Base-by-base conservation (phyloP, 2,797 vertebrate genomes). In the Triplophysa bombifrons region DNA sequence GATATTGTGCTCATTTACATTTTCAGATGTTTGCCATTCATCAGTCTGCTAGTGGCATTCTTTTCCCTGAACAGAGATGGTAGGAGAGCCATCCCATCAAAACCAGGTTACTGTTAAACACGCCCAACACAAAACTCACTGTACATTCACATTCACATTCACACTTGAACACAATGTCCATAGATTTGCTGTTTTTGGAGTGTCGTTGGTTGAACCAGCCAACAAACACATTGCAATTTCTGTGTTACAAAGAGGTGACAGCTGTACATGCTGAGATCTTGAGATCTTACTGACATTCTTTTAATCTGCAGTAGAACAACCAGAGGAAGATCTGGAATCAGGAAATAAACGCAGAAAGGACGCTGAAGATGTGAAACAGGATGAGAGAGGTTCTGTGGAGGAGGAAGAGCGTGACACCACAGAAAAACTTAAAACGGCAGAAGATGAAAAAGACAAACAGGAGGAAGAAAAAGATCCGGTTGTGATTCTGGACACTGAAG, bases 21-120 rank as follows among this genome's bases (percentile, higher is more conserved):
- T 53, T 41, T 78, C 0, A 78, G 76, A 71, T 63, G 56, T 63
- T 58, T 78, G 55, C 76, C 76, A 13, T 71, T 78, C 46, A 5
- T 78, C n/a, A 41, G 8, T 64, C 67, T 78, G 14, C 20, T 78
- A 44, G 16, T 10, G 44, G 30, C 76, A 1, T 71, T 71, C 27
- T 70, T 78, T 9, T 71, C 71, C 16, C 76, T 78, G 10, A 71
- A 70, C 64, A 76, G 74, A 4, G 22, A 76, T 2, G 2, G 16
- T 30, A 70, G 63, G 27, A 48, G 3, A 4, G 27, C n/a, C 14
- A n/a, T 4, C 1, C 8, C 27, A n/a, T 44, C 56, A 71, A 63
- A 61, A 63, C 5, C 56, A 25, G 76, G 76, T 77, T 50, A 66
- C 17, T 20, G 27, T 50, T 46, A 12, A 16, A 69, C 14, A 69